Evolutionary conservation across 2,113 vertebrate genomes (phyloP).

Genomic region (Naja naja): DNA sequence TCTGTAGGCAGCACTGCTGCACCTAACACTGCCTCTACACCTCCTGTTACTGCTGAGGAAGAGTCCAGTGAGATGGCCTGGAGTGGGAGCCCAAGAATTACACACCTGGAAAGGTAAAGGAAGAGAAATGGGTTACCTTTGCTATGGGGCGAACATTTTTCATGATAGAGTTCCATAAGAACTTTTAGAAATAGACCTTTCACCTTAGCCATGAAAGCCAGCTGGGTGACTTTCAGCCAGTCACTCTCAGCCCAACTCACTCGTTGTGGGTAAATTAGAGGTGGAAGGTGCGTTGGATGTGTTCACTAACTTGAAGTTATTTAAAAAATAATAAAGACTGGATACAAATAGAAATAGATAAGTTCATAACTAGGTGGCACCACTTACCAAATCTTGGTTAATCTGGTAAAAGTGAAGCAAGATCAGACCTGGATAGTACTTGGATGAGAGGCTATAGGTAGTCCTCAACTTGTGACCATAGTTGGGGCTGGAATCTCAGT

Average conservation of each 20-base stretch:
- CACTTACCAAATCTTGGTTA: not conserved
- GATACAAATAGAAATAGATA: not conserved
- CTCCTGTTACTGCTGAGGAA: conserved; percentile 54
- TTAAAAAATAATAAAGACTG: not conserved
- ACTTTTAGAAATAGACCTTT: not conserved
- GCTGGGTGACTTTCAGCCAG: not conserved
- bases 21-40: conserved; percentile 44
- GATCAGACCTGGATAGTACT: not conserved
- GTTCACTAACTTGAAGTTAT: not conserved
- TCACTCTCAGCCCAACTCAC: not conserved
- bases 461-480: not conserved
- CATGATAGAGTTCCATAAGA: not conserved
- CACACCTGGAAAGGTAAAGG: conserved; percentile 72
- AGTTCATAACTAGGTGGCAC: not conserved
- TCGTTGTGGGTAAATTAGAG: not conserved
- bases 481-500: not conserved
- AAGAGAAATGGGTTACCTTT: not conserved
- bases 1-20: conserved; percentile 67
- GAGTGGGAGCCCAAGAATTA: conserved; percentile 70
- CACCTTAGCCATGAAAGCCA: not conserved
- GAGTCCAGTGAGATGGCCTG: conserved; percentile 70
- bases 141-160: not conserved
- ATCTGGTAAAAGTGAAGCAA: not conserved
- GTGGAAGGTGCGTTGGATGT: not conserved
- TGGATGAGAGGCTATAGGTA: not conserved